Percentiles rank a stretch among this genome's conserved stretches.
Evolutionary conservation across 2,797 vertebrate species (phyloP).

Genomic region (Sternotherus odoratus): DNA sequence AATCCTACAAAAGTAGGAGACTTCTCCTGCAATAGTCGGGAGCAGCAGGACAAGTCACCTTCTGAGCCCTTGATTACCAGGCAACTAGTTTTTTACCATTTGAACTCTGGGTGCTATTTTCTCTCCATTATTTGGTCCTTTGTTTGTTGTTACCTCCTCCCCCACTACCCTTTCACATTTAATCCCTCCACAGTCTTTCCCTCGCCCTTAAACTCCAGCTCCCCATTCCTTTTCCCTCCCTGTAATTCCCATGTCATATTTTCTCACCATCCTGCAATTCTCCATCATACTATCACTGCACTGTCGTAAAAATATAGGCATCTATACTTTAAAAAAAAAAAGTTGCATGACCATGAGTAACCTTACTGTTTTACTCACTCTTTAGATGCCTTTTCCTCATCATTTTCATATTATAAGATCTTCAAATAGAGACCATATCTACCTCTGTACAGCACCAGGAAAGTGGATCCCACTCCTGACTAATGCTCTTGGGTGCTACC

Average conservation of each 20-base stretch:
- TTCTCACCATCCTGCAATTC: background rate
- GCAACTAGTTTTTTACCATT: background rate
- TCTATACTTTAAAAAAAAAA: background rate
- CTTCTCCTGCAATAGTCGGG: background rate
- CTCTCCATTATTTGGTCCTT: background rate
- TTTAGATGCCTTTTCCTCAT: background rate
- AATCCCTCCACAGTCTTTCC: background rate
- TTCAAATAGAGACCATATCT: background rate
- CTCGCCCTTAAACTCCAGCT: background rate
- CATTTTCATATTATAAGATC: background rate
- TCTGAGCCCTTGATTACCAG: background rate
- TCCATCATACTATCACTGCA: background rate
- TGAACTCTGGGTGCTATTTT: background rate
- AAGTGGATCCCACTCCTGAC: background rate
- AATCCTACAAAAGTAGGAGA: background rate
- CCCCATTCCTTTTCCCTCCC: background rate
- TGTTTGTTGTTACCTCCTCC: background rate
- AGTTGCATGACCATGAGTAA: background rate
- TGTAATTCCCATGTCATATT: background rate
- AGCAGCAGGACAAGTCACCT: background rate
- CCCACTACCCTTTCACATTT: background rate
- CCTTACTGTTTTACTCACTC: background rate
- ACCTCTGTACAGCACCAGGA: background rate
- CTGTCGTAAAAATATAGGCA: background rate
- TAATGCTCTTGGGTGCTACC: background rate